Conservation (phyloP, 2,797 vertebrate species). For the Melopsittacus undulatus region DNA sequence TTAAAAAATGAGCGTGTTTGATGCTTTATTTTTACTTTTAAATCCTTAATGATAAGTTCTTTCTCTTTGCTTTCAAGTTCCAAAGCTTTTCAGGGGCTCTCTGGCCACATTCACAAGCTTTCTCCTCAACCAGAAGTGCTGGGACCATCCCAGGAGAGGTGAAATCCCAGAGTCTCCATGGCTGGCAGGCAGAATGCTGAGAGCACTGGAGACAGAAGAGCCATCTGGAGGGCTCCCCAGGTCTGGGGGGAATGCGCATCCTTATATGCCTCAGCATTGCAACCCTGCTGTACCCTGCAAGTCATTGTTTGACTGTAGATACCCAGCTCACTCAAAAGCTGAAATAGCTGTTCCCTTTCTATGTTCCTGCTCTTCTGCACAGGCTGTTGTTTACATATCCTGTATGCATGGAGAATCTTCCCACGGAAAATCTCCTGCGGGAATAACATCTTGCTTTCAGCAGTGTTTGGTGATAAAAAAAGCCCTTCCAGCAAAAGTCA, state of each 20-base stretch:
- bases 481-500: neutral
- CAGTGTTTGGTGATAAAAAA: neutral
- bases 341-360: neutral
- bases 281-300: neutral
- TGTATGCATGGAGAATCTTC: neutral
- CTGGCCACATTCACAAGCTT: neutral
- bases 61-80: neutral
- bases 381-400: neutral
- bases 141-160: no score
- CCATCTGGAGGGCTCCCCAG: neutral
- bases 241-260: neutral
- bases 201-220: neutral
- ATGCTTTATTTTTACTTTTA: neutral
- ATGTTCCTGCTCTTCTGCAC: neutral
- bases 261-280: neutral
- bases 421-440: neutral
- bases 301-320: neutral
- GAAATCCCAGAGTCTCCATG: neutral
- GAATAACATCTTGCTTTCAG: neutral
- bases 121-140: neutral
- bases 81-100: neutral
- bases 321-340: neutral
- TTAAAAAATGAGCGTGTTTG: neutral
- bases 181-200: neutral
- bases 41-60: neutral